Percentiles rank a stretch among this genome's conserved stretches.
phyloP scores from a whole-genome alignment of 2,113 vertebrate species.

The Orycteropus afer region DNA sequence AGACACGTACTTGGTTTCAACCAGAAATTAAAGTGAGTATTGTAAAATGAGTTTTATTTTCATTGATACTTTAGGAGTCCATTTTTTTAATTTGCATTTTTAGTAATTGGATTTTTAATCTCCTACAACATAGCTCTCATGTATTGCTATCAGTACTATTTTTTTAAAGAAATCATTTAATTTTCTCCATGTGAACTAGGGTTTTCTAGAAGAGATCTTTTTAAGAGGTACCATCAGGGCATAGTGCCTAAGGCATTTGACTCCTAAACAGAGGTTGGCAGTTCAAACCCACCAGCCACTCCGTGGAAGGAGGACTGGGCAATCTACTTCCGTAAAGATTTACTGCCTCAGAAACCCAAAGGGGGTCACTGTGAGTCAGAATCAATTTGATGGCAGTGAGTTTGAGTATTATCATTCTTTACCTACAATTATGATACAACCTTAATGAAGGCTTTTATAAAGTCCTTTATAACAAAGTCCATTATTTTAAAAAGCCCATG shows the following conservation, averaged over 20 bases:
- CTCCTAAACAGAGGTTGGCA: no score
- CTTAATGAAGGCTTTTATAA: slow-evolving; percentile 33
- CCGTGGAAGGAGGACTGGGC: no score
- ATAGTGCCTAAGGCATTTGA: no score
- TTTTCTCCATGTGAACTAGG: slow-evolving; percentile 25
- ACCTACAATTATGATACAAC: neutral
- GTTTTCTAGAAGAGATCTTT: slow-evolving; percentile 44
- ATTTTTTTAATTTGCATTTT: slow-evolving; percentile 34
- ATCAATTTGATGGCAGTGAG: no score
- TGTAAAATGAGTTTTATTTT: neutral
- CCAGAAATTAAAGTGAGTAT: slow-evolving; percentile 90
- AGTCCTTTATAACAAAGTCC: slow-evolving; percentile 1
- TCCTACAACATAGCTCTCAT: neutral
- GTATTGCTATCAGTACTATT: neutral
- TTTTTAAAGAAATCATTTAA: neutral
- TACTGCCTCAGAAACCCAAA: no score
- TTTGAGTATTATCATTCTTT: slow-evolving; percentile 47
- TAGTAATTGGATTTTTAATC: slow-evolving; percentile 34
- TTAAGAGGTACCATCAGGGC: neutral
- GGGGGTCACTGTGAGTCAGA: no score
- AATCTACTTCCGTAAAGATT: no score
- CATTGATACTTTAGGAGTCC: neutral
- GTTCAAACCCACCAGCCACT: no score
- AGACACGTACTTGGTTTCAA: slow-evolving; percentile 90
- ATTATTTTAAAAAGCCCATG: neutral